These are phyloP conservation scores for Fringilla coelebs DNA, from an alignment of 2,797 vertebrate genomes.

Conservation along the genomic window DNA sequence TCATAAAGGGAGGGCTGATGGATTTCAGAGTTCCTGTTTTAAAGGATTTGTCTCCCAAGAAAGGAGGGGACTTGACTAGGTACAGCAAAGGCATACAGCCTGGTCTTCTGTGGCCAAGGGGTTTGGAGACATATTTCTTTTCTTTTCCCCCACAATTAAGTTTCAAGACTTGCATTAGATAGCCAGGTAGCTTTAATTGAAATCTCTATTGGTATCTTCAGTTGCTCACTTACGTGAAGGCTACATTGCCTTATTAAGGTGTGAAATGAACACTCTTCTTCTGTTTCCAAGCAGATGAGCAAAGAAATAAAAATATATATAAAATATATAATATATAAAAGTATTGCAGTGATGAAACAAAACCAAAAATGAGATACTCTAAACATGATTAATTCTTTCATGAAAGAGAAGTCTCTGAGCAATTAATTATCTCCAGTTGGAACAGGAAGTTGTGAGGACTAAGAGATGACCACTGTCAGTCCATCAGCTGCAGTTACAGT, in stretches of 20 bases:
- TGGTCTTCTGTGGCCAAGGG: constrained; percentile 44
- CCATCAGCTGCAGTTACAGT: neutral
- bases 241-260: constrained; percentile 98
- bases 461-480: neutral
- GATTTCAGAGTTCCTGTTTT: neutral
- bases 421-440: neutral
- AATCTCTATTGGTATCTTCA: constrained; percentile 89
- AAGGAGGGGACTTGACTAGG: neutral
- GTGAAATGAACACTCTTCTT: constrained; percentile 99
- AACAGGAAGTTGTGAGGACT: neutral
- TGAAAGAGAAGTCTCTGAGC: neutral
- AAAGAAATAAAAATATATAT: constrained; percentile 87
- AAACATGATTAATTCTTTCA: constrained; percentile 70
- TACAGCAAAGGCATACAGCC: neutral
- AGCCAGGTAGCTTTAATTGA: constrained; percentile 74
- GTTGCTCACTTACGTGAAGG: constrained; percentile 99
- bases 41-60: constrained; percentile 14
- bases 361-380: constrained; percentile 78
- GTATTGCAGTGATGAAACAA: constrained; percentile 88
- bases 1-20: neutral
- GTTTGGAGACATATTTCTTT: constrained; percentile 78
- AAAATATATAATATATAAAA: constrained; percentile 83
- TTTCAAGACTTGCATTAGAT: constrained; percentile 87
- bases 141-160: constrained; percentile 76
- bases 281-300: constrained; percentile 99